These are phyloP conservation scores for Oryzias curvinotus DNA, from an alignment of 2,113 vertebrate genomes.

Conservation along the genomic window DNA sequence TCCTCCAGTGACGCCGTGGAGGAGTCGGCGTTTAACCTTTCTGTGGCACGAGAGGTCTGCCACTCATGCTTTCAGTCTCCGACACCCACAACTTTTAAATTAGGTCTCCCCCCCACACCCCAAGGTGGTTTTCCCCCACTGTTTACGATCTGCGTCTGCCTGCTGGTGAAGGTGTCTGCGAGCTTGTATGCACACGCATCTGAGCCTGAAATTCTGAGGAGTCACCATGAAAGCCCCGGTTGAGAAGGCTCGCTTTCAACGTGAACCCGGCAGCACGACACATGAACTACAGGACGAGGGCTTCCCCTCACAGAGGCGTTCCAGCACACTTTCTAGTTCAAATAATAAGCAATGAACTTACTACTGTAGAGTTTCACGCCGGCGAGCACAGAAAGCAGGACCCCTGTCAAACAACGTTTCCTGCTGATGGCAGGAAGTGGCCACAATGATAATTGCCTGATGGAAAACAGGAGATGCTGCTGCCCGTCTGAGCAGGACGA, in stretches of 20 bases:
- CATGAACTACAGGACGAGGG: conserved; percentile 2
- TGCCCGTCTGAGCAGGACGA: conserved; percentile 32
- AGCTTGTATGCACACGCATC: conserved; percentile 7
- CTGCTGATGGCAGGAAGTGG: conserved; percentile 39
- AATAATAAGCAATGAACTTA: conserved; percentile 2
- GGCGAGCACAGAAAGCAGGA: conserved; percentile 4
- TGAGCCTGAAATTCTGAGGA: not conserved
- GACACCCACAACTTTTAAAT: conserved; percentile 36
- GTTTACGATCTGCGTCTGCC: not conserved
- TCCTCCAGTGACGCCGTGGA: not conserved
- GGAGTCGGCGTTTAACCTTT: conserved; percentile 14
- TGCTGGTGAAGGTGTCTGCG: not conserved
- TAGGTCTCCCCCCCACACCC: conserved; percentile 5
- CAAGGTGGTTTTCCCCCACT: conserved; percentile 1
- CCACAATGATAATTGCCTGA: conserved; percentile 16
- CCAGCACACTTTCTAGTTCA: no score
- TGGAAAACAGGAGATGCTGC: conserved; percentile 10
- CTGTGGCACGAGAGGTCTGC: conserved; percentile 11
- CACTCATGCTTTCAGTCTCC: conserved; percentile 11
- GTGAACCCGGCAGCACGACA: conserved; percentile 17
- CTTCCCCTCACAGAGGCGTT: conserved; percentile 10
- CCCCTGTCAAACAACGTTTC: conserved; percentile 1
- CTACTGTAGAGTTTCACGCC: conserved; percentile 1
- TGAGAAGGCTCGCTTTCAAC: conserved; percentile 26
- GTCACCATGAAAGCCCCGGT: conserved; percentile 23